Conservation (phyloP, 1,140 invertebrate species). For the Drosophila prosaltans region DNA sequence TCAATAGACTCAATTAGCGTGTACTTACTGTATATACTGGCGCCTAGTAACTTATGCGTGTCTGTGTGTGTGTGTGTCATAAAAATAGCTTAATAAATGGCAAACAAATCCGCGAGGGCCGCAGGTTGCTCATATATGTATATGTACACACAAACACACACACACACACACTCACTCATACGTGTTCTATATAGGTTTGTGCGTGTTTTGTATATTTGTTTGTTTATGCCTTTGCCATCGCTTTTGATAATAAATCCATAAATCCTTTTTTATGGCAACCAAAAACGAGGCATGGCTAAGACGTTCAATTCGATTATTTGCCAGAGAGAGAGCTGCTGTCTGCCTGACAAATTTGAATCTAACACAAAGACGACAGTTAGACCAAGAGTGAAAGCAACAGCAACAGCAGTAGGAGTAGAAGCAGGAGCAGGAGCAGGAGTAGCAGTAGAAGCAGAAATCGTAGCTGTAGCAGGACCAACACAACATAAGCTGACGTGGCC, state of each 20-base stretch:
- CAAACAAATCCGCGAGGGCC: slow-evolving; percentile 65
- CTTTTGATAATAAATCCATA: slow-evolving; percentile 80
- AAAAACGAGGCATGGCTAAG: slow-evolving; percentile 59
- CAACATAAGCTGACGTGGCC: slow-evolving; percentile 61
- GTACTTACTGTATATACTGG: slow-evolving; percentile 51
- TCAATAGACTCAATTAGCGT: slow-evolving; percentile 45
- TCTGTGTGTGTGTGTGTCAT: slow-evolving; percentile 47
- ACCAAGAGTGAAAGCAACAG: slow-evolving; percentile 13
- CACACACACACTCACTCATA: slow-evolving; percentile 7
- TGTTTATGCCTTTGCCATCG: slow-evolving; percentile 35
- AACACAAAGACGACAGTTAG: slow-evolving; percentile 54
- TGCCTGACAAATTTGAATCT: slow-evolving; percentile 75
- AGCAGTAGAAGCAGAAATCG: no score
- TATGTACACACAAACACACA: slow-evolving; percentile 6
- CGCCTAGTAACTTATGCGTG: slow-evolving; percentile 18
- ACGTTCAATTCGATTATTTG: slow-evolving; percentile 73
- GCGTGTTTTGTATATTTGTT: slow-evolving; percentile 38
- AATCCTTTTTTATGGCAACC: slow-evolving; percentile 75
- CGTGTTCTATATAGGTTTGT: slow-evolving; percentile 1
- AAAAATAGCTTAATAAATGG: slow-evolving; percentile 79
- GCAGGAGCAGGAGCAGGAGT: no score
- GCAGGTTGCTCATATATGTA: slow-evolving; percentile 52
- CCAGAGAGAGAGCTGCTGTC: slow-evolving; percentile 47
- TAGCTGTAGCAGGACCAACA: slow-evolving; percentile 2
- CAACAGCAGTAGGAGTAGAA: no score